phyloP scores from a whole-genome alignment of 1,140 invertebrate genomes.

The Helicoverpa armigera region DNA sequence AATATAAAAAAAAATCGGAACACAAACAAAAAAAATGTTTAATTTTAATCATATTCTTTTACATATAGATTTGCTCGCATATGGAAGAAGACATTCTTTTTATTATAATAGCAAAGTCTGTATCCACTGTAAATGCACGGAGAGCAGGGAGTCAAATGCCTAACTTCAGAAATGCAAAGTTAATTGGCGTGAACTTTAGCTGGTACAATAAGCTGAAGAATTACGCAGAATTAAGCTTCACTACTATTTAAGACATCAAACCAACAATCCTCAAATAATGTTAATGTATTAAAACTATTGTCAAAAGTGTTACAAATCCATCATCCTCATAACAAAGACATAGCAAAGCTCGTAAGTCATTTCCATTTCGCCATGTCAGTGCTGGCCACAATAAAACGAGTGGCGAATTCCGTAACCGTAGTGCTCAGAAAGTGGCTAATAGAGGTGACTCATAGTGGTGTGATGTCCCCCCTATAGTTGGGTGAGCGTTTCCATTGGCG shows the following conservation, averaged over 20 bases:
- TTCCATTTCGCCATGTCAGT: constrained; percentile 24
- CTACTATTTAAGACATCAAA: background rate
- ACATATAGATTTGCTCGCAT: too few species aligned
- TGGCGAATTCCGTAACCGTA: constrained; percentile 54
- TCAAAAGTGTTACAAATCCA: background rate
- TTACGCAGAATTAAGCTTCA: background rate
- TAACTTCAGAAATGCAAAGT: too few species aligned
- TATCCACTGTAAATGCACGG: too few species aligned
- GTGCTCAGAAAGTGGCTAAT: constrained; percentile 62
- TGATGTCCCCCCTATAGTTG: constrained; percentile 39
- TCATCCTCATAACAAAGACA: background rate
- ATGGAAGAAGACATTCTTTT: too few species aligned
- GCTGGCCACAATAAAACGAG: constrained; percentile 36
- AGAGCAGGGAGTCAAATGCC: too few species aligned
- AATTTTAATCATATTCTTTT: too few species aligned
- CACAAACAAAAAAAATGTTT: too few species aligned
- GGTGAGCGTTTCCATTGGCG: background rate
- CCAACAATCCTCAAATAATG: background rate
- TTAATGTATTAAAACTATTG: too few species aligned
- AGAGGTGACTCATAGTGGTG: constrained; percentile 60
- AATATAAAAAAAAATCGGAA: too few species aligned
- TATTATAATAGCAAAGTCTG: too few species aligned
- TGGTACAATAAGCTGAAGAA: too few species aligned
- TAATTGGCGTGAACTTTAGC: too few species aligned
- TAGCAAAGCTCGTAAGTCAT: background rate